Evolutionary conservation across 2,888 invertebrate species (phyloP).

Genomic region (Heliothis peltigera): DNA sequence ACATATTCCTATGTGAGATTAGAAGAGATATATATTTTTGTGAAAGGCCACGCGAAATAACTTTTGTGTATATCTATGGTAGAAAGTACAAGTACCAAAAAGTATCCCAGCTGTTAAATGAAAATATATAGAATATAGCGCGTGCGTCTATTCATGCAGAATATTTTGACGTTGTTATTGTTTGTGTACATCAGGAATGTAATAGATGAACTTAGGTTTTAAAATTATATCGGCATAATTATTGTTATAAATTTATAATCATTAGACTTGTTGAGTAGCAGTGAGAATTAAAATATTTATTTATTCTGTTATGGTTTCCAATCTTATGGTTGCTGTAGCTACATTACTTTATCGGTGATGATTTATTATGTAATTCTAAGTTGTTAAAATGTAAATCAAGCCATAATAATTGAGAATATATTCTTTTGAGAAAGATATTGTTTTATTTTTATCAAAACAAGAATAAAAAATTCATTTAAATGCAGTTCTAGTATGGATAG

Average conservation of each 20-base stretch:
- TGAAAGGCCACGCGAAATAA: conserved; percentile 69
- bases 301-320: conserved; percentile 86
- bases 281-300: conserved; percentile 86
- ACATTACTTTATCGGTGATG: conserved; percentile 88
- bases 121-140: conserved; percentile 55
- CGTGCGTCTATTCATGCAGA: conserved; percentile 67
- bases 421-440: conserved; percentile 84
- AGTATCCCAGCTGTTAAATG: conserved; percentile 50
- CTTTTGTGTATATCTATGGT: conserved; percentile 54
- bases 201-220: conserved; percentile 76
- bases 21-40: conserved; percentile 74
- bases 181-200: conserved; percentile 77
- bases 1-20: conserved; percentile 77
- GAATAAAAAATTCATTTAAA: conserved; percentile 1
- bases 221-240: conserved; percentile 86
- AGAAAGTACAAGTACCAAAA: conserved; percentile 57
- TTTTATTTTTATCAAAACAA: conserved; percentile 56
- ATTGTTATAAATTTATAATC: conserved; percentile 87
- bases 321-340: conserved; percentile 84
- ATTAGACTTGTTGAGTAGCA: conserved; percentile 88
- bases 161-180: conserved; percentile 77
- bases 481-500: conserved; percentile 58
- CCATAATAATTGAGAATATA: conserved; percentile 90
- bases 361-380: conserved; percentile 89
- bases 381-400: conserved; percentile 90